These are phyloP conservation scores for Sycophila texana DNA, from an alignment of 2,888 invertebrate species.

Conservation along the genomic window DNA sequence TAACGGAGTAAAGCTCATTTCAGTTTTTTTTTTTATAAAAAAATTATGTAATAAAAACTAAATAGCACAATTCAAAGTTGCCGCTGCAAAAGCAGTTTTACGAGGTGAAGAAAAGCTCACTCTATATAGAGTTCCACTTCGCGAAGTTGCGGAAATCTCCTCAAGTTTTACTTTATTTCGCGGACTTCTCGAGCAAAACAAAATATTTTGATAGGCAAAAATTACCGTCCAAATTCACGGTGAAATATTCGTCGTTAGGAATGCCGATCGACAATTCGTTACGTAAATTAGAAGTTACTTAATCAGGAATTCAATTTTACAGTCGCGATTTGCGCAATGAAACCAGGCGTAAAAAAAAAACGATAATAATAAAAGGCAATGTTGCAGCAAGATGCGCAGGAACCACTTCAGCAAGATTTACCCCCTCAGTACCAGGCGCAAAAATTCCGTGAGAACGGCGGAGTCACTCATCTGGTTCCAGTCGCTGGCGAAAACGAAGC, in stretches of 20 bases:
- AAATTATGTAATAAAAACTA: too few species aligned
- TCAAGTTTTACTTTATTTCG: too few species aligned
- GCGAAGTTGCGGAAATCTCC: too few species aligned
- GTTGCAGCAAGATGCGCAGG: slow-evolving; percentile 52
- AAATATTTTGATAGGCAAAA: neutral
- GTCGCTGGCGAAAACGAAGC: slow-evolving; percentile 60
- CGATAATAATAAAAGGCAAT: neutral
- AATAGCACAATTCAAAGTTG: too few species aligned
- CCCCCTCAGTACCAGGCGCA: slow-evolving; percentile 66
- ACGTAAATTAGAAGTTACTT: neutral
- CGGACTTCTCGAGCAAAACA: neutral
- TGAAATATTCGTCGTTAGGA: too few species aligned
- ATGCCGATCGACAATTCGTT: neutral
- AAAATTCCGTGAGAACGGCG: slow-evolving; percentile 62
- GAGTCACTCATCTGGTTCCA: slow-evolving; percentile 59
- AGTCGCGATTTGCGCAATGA: neutral
- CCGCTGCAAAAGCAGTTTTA: too few species aligned
- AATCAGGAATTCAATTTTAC: neutral
- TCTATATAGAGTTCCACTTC: too few species aligned
- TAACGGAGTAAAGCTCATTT: too few species aligned
- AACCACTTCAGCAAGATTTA: slow-evolving; percentile 51
- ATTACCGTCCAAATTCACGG: neutral
- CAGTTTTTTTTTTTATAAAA: too few species aligned
- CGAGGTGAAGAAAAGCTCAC: too few species aligned
- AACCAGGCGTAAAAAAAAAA: neutral